Evolutionary conservation across 2,888 invertebrate genomes (phyloP).

Genomic region (Timandra comae): DNA sequence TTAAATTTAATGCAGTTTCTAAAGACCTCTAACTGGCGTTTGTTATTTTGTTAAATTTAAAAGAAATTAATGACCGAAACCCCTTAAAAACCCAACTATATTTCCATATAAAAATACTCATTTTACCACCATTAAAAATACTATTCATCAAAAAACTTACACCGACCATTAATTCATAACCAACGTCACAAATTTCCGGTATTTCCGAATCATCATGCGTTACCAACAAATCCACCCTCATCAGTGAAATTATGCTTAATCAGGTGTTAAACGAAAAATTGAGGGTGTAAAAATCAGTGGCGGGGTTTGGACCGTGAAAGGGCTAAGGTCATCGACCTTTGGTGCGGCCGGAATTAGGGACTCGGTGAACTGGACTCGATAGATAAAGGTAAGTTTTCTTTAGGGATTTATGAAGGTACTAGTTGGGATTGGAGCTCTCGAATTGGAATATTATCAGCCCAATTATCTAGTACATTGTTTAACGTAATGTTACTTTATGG

Average conservation of each 20-base stretch:
- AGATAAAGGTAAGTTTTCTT: constrained; percentile 33
- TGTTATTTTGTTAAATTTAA: not conserved
- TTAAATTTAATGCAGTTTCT: too few species aligned
- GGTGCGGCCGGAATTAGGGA: constrained; percentile 38
- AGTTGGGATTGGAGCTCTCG: constrained; percentile 3
- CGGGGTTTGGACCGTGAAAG: constrained; percentile 29
- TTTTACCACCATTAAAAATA: too few species aligned
- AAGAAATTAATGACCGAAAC: not conserved
- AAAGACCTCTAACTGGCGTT: too few species aligned
- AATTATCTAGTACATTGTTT: constrained; percentile 1
- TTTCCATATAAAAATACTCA: not conserved
- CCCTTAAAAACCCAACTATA: not conserved
- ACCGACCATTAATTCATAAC: not conserved
- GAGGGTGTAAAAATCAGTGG: constrained; percentile 23
- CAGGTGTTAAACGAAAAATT: constrained; percentile 51
- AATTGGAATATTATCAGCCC: constrained; percentile 15
- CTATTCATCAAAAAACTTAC: too few species aligned
- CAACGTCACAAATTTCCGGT: not conserved
- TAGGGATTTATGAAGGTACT: constrained; percentile 21
- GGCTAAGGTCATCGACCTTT: constrained; percentile 58
- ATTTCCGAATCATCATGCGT: constrained; percentile 1
- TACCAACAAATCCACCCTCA: too few species aligned
- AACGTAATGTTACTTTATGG: not conserved
- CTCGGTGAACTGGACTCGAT: constrained; percentile 51
- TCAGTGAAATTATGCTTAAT: constrained; percentile 34